Evolutionary conservation across 2,888 invertebrate genomes (phyloP).

Genomic region (Dendrolimus houi): DNA sequence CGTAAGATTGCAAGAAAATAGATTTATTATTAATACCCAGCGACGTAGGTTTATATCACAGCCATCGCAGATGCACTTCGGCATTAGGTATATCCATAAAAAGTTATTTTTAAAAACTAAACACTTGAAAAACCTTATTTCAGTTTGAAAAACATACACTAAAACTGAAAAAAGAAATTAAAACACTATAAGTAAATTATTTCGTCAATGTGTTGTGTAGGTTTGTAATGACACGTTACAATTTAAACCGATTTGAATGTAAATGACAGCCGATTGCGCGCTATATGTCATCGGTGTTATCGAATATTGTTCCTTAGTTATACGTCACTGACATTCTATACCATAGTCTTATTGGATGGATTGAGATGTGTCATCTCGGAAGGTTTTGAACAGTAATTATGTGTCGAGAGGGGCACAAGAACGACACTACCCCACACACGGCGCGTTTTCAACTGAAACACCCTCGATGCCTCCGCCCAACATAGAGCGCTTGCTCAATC

Average conservation of each 20-base stretch:
- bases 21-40: conserved; percentile 49
- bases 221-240: conserved; percentile 43
- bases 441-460: conserved; percentile 70
- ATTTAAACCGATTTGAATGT: conserved; percentile 37
- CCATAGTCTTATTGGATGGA: conserved; percentile 37
- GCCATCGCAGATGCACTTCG: conserved; percentile 61
- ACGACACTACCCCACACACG: conserved; percentile 60
- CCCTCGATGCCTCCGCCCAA: conserved; percentile 73
- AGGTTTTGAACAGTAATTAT: conserved; percentile 57
- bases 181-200: conserved; percentile 25
- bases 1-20: conserved; percentile 20
- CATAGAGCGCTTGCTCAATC: conserved; percentile 69
- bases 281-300: no score
- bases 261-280: conserved; percentile 40
- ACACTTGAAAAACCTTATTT: not conserved
- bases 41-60: conserved; percentile 60
- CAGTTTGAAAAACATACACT: conserved; percentile 19
- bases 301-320: conserved; percentile 3
- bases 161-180: conserved; percentile 18
- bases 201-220: conserved; percentile 22
- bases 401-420: conserved; percentile 47
- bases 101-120: conserved; percentile 11
- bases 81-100: conserved; percentile 59
- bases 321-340: conserved; percentile 36
- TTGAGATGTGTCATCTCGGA: conserved; percentile 54